Base-by-base conservation (phyloP, 1,140 invertebrate genomes). In the Cydia fagiglandana region DNA sequence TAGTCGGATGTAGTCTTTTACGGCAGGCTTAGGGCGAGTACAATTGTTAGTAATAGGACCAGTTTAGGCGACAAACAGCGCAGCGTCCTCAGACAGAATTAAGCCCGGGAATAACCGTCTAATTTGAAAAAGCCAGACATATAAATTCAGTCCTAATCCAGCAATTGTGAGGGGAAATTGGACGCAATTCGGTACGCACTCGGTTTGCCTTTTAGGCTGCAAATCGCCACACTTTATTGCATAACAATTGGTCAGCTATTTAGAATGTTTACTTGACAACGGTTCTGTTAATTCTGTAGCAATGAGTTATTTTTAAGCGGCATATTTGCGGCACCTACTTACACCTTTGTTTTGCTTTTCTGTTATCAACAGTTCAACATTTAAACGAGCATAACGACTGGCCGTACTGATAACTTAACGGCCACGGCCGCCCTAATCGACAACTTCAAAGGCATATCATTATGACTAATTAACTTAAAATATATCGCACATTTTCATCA, bases 71-170 rank as follows among this genome's bases (percentile, higher is more conserved):
- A 84, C 81, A 81, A 80, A 82, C 78, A 56, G 81, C 80, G 74
- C 76, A 80, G 80, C 82, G 81, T 83, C 82, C 82, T 85, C 84
- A 86, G 83, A 86, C 84, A 82, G 83, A 85, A 89, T 89, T 85
- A 90, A 89, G 84, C 83, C 79, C 79, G 78, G 76, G 82, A 82
- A 83, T 77, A 79, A 78, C 78, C 77, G 79, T 88, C 85, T 90
- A 90, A 92, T 91, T 91, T 85, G 88, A 89, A 92, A 91, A 89
- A 90, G 89, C 90, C 89, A 92, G 90, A 92, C 90, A 78, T 85
- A 92, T 92, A 92, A 92, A 92, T 92, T 91, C 84, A 77, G 81
- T 80, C 82, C 84, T 92, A 92, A 91, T 91, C 90, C 88, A 80
- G 80, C 86, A 86, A 88, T 88, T 88, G 89, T 89, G 86, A 84